Evolutionary conservation across 2,113 vertebrate genomes (phyloP), one percentile per base, ranked within the genome.

Genomic region (Toxostoma redivivum): DNA sequence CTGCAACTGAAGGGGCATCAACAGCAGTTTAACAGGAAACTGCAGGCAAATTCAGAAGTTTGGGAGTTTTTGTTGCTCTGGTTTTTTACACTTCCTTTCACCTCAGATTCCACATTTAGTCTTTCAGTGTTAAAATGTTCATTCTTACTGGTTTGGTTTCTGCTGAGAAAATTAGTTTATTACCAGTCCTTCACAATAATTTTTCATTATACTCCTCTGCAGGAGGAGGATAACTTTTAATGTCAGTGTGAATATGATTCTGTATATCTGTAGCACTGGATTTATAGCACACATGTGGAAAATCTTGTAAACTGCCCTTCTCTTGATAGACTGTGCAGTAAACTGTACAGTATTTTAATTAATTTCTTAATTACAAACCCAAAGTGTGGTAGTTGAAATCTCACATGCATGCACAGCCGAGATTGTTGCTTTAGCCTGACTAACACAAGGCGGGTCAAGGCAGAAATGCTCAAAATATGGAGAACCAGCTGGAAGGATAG

Each of bases 321-420:
- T 97, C 94, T 89, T 95, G 92, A 90, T 74, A 95, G 86, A 61
- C 85, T 97, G 85, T 96, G 92, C 94, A 95, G 93, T 94, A 97
- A 97, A 96, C 97, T 98, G 94, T 97, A 96, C 40, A 94, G 86
- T 95, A 95, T 96, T 97, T 98, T 97, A 98, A 97, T 98, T 97
- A 97, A 96, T 96, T 98, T 96, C 93, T 97, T 97, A 92, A 98
- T 96, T 94, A 86, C 54, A 90, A 94, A 79, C 47, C 70, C 62
- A 44, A 97, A 97, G 77, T 96, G 80, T 88, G 57, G 67, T 94
- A 81, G 89, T 65, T 92, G 73, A 95, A 97, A 94, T 73, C 76
- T 97, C 96, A 94, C 64, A 92, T n/a, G 77, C 91, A 76, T 86
- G 69, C 92, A 97, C 70, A 92, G 86, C 42, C 37, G 30, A 96